Conservation (phyloP, 1,140 invertebrate species). For the Drosophila dunni region DNA sequence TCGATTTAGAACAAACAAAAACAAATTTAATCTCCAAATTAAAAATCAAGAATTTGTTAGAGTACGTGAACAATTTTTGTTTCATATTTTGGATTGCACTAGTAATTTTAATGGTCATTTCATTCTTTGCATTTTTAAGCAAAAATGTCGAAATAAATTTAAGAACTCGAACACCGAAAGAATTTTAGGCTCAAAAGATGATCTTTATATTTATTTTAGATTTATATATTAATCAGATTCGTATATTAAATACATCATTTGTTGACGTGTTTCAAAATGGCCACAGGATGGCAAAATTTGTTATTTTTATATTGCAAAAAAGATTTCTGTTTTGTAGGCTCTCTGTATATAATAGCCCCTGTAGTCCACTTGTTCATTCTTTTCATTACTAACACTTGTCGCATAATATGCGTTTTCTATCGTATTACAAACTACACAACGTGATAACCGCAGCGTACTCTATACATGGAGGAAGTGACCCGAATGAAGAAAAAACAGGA, state of each 20-base stretch:
- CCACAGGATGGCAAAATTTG: no score
- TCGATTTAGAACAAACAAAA: no score
- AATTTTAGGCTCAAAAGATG: slow-evolving; percentile 38
- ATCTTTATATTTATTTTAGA: no score
- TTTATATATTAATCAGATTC: no score
- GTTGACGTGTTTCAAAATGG: no score
- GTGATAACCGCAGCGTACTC: slow-evolving; percentile 71
- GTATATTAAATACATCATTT: no score
- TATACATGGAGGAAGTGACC: slow-evolving; percentile 85
- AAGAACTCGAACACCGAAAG: slow-evolving; percentile 23
- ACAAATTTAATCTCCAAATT: no score
- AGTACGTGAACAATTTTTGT: background rate
- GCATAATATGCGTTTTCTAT: slow-evolving; percentile 9
- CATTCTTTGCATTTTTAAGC: slow-evolving; percentile 25
- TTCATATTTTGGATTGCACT: slow-evolving; percentile 16
- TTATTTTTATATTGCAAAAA: no score
- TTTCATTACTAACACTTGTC: slow-evolving; percentile 8
- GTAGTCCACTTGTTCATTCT: slow-evolving; percentile 24
- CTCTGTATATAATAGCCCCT: slow-evolving; percentile 10
- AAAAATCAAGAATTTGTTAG: no score
- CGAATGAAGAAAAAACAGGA: slow-evolving; percentile 85
- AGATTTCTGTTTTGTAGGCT: no score
- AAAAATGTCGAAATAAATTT: slow-evolving; percentile 44
- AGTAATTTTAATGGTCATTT: slow-evolving; percentile 19
- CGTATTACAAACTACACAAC: slow-evolving; percentile 25